Percentiles rank a stretch among this genome's conserved stretches.
phyloP scores from a whole-genome alignment of 2,113 vertebrate species.

The Sorex fumeus region DNA sequence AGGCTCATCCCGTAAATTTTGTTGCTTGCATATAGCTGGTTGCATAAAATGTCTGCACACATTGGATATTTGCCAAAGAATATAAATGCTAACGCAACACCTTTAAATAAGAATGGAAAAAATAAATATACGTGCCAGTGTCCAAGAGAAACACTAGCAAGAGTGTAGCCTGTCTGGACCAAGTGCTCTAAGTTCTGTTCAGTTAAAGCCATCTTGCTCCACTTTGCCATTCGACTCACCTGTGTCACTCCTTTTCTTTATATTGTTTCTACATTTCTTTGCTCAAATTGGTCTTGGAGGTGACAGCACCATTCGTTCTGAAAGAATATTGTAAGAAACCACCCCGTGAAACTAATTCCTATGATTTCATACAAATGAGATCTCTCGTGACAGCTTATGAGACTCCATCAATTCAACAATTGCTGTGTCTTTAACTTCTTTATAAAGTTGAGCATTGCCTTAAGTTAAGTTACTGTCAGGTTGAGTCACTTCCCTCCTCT shows the following conservation, averaged over 20 bases:
- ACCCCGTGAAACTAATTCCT: slow-evolving; percentile 67
- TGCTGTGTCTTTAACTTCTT: neutral
- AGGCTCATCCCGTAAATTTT: slow-evolving; percentile 14
- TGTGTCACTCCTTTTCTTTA: neutral
- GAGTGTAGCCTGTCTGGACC: neutral
- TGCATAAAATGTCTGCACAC: neutral
- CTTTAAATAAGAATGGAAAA: neutral
- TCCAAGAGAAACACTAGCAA: neutral
- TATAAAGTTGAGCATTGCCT: slow-evolving; percentile 12
- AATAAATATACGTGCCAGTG: neutral
- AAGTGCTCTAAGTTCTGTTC: neutral
- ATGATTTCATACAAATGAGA: slow-evolving; percentile 68
- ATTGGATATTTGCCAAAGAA: neutral
- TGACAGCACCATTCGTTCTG: slow-evolving; percentile 51
- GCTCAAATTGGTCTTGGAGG: slow-evolving; percentile 39
- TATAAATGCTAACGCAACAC: neutral
- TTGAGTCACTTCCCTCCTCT: neutral
- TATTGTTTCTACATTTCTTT: slow-evolving; percentile 58
- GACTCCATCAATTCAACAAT: slow-evolving; percentile 57
- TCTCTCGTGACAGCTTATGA: neutral
- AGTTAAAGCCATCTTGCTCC: neutral
- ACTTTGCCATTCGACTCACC: neutral
- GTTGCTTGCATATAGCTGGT: neutral
- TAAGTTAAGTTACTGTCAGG: neutral
- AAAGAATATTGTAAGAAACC: slow-evolving; percentile 62